Conservation (phyloP, 1,140 invertebrate genomes). For the Aradophagus sp. region DNA sequence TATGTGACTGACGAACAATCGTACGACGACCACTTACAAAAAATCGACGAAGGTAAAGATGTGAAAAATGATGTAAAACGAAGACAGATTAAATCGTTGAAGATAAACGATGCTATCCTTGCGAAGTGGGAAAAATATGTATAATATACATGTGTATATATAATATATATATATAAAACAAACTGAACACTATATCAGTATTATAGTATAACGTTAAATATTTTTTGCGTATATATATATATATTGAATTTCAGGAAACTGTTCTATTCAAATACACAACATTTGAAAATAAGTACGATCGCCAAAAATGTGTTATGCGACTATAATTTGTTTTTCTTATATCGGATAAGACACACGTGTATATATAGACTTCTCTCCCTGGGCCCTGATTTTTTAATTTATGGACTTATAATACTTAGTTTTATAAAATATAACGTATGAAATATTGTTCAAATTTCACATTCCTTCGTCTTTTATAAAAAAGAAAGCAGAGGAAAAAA, state of each 20-base stretch:
- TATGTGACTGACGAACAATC: conserved; percentile 21
- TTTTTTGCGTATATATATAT: conserved; percentile 16
- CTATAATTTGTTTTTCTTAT: no score
- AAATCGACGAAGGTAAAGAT: no score
- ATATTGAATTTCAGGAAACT: conserved; percentile 18
- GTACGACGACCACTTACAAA: conserved; percentile 19
- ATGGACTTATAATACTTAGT: no score
- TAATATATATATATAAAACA: conserved; percentile 31
- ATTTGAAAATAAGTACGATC: conserved; percentile 20
- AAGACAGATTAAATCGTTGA: no score
- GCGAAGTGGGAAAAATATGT: conserved; percentile 18
- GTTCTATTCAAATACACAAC: conserved; percentile 35
- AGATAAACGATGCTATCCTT: not conserved
- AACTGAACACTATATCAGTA: conserved; percentile 27
- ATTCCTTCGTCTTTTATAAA: no score
- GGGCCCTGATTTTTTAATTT: no score
- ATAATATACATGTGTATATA: conserved; percentile 18
- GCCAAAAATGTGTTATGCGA: conserved; percentile 15
- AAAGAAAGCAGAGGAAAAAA: no score
- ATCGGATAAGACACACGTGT: conserved; percentile 2
- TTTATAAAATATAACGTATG: no score
- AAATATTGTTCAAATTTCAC: no score
- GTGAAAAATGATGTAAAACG: no score
- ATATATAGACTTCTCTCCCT: no score
- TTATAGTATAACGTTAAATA: conserved; percentile 36